A percentile compares a stretch with the other conserved stretches of the same genome.
phyloP scores from a whole-genome alignment of 1,140 invertebrate species.

The Leptoteleia sp. region DNA sequence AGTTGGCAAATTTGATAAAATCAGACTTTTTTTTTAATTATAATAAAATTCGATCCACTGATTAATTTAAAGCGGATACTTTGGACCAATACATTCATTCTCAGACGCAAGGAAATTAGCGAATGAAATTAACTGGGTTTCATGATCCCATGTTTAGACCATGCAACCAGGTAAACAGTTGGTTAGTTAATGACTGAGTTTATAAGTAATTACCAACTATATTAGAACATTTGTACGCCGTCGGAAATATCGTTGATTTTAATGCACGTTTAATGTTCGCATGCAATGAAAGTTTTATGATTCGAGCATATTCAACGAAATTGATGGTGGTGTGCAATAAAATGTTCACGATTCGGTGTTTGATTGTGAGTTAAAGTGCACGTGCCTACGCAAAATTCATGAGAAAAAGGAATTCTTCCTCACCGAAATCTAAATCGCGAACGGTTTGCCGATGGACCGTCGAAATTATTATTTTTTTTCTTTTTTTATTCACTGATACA shows the following conservation, averaged over 20 bases:
- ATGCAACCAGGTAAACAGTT: slow-evolving; percentile 25
- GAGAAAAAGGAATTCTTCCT: background rate
- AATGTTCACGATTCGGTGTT: slow-evolving; percentile 12
- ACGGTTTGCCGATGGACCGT: too few relatives aligned
- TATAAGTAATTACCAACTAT: slow-evolving; percentile 39
- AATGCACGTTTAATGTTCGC: slow-evolving; percentile 46
- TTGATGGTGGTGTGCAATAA: slow-evolving; percentile 26
- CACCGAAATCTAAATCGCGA: too few relatives aligned
- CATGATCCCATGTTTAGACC: slow-evolving; percentile 8
- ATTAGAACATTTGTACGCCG: slow-evolving; percentile 40
- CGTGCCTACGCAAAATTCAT: slow-evolving; percentile 2
- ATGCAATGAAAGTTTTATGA: slow-evolving; percentile 42
- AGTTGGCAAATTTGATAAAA: too few relatives aligned
- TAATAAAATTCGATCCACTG: too few relatives aligned
- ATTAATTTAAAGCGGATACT: background rate
- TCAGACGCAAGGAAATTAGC: background rate
- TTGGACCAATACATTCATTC: background rate
- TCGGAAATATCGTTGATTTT: slow-evolving; percentile 48
- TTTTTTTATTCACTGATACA: slow-evolving; percentile 23
- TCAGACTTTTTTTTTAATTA: too few relatives aligned
- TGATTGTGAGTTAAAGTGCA: slow-evolving; percentile 14
- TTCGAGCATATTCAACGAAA: slow-evolving; percentile 19
- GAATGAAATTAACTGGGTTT: slow-evolving; percentile 17
- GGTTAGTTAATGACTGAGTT: slow-evolving; percentile 36
- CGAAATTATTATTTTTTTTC: too few relatives aligned